Base-by-base conservation (phyloP, 2,888 invertebrate species). In the Dynastes tityus region DNA sequence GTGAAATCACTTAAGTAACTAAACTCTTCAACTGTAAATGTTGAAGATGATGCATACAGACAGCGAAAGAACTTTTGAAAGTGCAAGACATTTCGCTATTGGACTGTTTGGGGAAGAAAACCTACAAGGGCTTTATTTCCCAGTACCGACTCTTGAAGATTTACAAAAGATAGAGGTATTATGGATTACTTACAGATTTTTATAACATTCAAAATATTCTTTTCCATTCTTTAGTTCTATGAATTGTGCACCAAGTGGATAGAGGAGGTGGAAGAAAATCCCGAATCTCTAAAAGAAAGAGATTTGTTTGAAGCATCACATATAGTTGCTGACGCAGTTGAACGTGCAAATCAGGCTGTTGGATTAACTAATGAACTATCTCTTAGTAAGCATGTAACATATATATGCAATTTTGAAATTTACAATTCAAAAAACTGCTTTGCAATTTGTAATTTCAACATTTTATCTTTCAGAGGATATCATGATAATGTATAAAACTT, bases 21-120 rank as follows among this genome's bases (percentile, higher is more conserved):
- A 22, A 22, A 22, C 22, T 22, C 22, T 22, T 22, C 22, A 22
- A 22, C 22, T 22, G 22, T 22, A 22, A 22, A 22, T 90, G 16
- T 53, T 53, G 53, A 2, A 95, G 93, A 94, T 96, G 85, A 93
- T 93, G 83, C 94, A 92, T 82, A 96, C 96, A 22, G 92, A 93
- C 0, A 94, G 95, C 1, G 93, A 96, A 85, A 91, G 96, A 82
- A 92, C 96, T 0, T 90, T 92, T 74, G 92, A 92, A 84, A 96
- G 96, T 87, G 95, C 95, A 0, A 91, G 91, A 83, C 91, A 92
- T 86, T 96, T 96, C 89, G 91, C 93, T 0, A 90, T 92, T 73
- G 96, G 96, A 0, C 88, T 96, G 63, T 96, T 96, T 89, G 94
- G 94, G 11, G 90, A 91, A 80, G 89, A 91, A 83, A 90, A 91